Evolutionary conservation across 2,888 invertebrate species (phyloP).

Genomic region (Acanthopleura granulata): DNA sequence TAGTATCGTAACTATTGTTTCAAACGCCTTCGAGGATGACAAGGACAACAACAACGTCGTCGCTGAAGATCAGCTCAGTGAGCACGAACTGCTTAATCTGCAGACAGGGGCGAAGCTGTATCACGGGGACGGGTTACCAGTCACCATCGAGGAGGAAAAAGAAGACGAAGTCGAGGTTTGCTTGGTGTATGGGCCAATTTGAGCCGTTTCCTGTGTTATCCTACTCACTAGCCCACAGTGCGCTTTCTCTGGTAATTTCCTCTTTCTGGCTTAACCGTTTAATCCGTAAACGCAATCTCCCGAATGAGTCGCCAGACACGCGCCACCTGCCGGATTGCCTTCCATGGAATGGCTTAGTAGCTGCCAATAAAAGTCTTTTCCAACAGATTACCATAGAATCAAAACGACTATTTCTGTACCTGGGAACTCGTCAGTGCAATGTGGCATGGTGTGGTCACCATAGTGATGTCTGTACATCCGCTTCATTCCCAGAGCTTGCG

Average conservation of each 20-base stretch:
- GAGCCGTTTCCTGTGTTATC: neutral
- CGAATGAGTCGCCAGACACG: no score
- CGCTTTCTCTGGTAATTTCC: neutral
- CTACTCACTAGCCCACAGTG: neutral
- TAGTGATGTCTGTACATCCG: no score
- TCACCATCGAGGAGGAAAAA: neutral
- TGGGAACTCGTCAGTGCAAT: no score
- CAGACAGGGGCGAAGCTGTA: constrained; percentile 12
- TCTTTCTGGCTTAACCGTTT: neutral
- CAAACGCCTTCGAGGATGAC: neutral
- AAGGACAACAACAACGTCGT: neutral
- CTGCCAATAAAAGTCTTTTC: no score
- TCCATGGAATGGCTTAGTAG: no score
- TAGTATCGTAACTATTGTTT: neutral
- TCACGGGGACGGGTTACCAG: neutral
- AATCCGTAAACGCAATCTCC: no score
- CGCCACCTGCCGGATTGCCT: no score
- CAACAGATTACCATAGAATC: no score
- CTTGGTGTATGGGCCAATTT: constrained; percentile 17
- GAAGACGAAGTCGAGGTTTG: constrained; percentile 14
- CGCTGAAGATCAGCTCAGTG: neutral
- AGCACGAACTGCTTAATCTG: neutral
- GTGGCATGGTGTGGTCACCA: no score
- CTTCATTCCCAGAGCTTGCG: no score
- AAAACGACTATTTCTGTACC: no score